Evolutionary conservation across 2,888 invertebrate genomes (phyloP), one percentile per base, ranked within the genome.

Genomic region (Ormyrus pomaceus): DNA sequence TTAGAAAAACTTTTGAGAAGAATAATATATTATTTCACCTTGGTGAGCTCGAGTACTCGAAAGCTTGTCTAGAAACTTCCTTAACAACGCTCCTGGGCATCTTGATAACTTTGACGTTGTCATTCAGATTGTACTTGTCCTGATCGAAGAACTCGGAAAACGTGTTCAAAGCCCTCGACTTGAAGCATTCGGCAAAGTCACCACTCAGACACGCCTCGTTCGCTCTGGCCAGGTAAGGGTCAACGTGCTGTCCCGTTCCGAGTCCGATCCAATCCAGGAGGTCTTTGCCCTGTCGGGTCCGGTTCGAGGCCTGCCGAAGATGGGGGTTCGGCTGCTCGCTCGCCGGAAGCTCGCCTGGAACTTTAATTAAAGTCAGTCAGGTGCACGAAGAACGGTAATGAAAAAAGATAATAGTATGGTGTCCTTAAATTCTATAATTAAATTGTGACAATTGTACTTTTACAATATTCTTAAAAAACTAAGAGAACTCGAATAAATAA

Each of bases 171-270:
- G 96, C 96, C 83, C 95, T 94, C 0, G 95, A 96, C 87, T 96
- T 96, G 88, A 96, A 96, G 88, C 96, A 96, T 87, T 96, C 96
- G 0, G 96, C 95, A n/a, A 96, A 91, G 88, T 96, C 96, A 5
- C 96, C 96, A 82, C 93, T 94, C 77, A 96, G 91, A 85, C 96
- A 96, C 82, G 94, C 95, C 82, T 94, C 92, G 76, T 96, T 96
- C 0, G 95, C 92, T 87, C 93, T 94, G 69, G 95, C 94, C 84
- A 96, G 91, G 90, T 95, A 96, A 0, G 96, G 96, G 91, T 96
- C 96, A 70, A 94, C 94, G 86, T 96, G 94, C 82, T 92, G 91
- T 61, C 93, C 94, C 6, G 95, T 95, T 10, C 96, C 96, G 61
- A 96, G 91, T 9, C 96, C 96, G 45, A 96, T 93, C 93, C 95